Evolutionary conservation across 2,113 vertebrate species (phyloP).

Genomic region (Pteruthius melanotis): DNA sequence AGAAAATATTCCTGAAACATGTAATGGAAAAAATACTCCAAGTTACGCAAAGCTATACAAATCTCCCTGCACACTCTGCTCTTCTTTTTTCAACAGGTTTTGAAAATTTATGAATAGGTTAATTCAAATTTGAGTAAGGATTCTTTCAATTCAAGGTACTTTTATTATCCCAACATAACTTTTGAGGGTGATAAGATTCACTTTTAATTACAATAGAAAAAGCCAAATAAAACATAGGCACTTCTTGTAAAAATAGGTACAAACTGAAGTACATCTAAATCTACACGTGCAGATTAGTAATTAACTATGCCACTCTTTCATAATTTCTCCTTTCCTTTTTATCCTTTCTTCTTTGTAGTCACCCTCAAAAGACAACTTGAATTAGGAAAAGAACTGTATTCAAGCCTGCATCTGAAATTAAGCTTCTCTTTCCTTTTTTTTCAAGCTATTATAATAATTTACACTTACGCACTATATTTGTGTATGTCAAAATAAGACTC

Average conservation of each 20-base stretch:
- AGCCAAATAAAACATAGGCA: neutral
- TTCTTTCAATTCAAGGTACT: neutral
- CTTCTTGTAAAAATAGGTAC: neutral
- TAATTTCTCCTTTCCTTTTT: neutral
- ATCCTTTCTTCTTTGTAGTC: neutral
- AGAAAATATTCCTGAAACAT: neutral
- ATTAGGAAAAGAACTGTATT: neutral
- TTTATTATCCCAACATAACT: neutral
- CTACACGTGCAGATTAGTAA: neutral
- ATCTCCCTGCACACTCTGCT: neutral
- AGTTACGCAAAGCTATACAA: neutral
- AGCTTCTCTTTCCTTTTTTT: neutral
- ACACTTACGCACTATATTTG: neutral
- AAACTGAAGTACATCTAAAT: neutral
- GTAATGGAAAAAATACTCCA: neutral
- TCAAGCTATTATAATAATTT: neutral
- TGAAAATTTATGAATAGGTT: neutral
- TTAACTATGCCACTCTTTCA: neutral
- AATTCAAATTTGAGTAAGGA: neutral
- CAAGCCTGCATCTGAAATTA: neutral
- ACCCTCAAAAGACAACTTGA: neutral
- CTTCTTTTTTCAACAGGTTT: neutral
- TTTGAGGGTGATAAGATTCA: neutral
- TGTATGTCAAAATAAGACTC: neutral
- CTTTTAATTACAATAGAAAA: neutral